Conservation (phyloP, 2,797 vertebrate genomes). For the Falco concolor region DNA sequence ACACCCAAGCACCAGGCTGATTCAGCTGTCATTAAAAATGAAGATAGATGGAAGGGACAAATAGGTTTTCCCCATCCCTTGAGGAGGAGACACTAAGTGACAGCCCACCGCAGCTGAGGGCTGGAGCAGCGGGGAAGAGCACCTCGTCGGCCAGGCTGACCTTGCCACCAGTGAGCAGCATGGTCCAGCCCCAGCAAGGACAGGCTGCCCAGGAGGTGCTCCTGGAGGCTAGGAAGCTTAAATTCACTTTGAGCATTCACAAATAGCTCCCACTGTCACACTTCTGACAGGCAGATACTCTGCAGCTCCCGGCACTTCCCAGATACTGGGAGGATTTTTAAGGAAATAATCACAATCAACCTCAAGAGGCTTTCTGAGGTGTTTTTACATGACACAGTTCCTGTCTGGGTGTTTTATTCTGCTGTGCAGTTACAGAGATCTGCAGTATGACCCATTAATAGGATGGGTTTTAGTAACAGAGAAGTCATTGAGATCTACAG, state of each 20-base stretch:
- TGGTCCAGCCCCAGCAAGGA: not conserved
- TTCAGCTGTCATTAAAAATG: not conserved
- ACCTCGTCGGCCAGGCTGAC: not conserved
- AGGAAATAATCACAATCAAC: not conserved
- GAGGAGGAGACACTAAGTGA: not conserved
- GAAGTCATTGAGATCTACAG: not conserved
- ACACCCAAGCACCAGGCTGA: not conserved
- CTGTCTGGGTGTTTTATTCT: not conserved
- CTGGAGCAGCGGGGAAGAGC: not conserved
- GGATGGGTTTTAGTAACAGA: not conserved
- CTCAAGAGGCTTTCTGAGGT: not conserved
- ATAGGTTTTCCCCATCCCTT: not conserved
- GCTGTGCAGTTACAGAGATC: not conserved
- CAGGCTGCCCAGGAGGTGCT: not conserved
- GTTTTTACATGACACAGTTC: not conserved
- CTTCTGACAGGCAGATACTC: not conserved
- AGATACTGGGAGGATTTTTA: not conserved
- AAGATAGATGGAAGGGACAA: not conserved
- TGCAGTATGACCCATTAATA: not conserved
- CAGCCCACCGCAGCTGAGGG: not conserved
- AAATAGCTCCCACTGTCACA: not conserved
- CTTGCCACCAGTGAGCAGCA: not conserved
- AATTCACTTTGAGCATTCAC: not conserved
- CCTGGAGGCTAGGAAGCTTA: not conserved
- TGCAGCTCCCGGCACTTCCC: rapidly evolving